A percentile compares a stretch with the other conserved stretches of the same genome.
Conservation (phyloP, 1,140 invertebrate genomes). For the Palaemon carinicauda region DNA sequence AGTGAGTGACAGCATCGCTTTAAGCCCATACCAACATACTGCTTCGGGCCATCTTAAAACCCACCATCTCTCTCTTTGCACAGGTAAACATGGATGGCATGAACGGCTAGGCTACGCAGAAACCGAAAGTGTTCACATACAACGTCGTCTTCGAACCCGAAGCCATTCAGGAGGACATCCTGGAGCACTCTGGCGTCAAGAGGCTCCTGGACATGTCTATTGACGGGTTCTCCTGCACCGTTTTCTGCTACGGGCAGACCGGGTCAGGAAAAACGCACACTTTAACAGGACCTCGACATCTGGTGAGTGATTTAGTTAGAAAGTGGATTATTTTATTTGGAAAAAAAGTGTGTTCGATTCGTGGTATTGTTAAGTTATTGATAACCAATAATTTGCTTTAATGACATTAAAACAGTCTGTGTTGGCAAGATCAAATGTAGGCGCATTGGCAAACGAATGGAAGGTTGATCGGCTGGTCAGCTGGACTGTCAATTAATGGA, state of each 20-base stretch:
- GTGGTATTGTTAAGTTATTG: no score
- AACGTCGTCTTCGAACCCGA: slow-evolving; percentile 90
- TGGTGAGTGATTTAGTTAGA: slow-evolving; percentile 69
- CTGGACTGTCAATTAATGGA: no score
- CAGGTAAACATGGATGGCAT: slow-evolving; percentile 59
- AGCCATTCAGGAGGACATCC: slow-evolving; percentile 79
- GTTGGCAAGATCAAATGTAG: no score
- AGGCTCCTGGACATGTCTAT: slow-evolving; percentile 90
- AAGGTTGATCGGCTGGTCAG: no score
- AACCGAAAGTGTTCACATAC: slow-evolving; percentile 82
- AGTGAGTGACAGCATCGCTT: no score
- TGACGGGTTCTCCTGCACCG: slow-evolving; percentile 91
- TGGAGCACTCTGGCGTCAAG: slow-evolving; percentile 84
- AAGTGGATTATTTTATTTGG: neutral
- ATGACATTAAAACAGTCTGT: no score
- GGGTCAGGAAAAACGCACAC: slow-evolving; percentile 97
- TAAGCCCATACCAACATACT: neutral
- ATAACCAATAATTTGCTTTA: no score
- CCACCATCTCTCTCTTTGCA: neutral
- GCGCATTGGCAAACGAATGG: no score
- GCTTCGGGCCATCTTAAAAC: neutral
- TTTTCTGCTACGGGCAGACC: slow-evolving; percentile 96
- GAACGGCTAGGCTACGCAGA: slow-evolving; percentile 68
- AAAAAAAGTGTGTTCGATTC: no score
- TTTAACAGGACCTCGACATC: slow-evolving; percentile 86